A percentile compares a stretch with the other conserved stretches of the same genome.
These are phyloP conservation scores for Myripristis jacobus DNA, from an alignment of 2,797 vertebrate species.

Conservation along the genomic window DNA sequence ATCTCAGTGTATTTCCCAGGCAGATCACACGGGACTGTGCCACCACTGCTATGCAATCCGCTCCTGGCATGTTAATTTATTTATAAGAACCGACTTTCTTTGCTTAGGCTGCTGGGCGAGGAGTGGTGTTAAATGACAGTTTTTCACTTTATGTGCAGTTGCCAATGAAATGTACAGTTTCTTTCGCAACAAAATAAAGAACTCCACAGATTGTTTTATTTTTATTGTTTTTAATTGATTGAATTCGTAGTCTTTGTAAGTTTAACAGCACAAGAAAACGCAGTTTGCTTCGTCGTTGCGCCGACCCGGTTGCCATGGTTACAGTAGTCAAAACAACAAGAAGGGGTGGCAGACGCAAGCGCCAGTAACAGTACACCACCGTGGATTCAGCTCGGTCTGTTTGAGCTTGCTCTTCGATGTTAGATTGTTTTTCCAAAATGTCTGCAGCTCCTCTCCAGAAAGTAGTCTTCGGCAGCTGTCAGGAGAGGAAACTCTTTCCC, in stretches of 20 bases:
- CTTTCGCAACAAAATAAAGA: slow-evolving; percentile 59
- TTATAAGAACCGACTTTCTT: slow-evolving; percentile 21
- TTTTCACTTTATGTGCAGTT: slow-evolving; percentile 31
- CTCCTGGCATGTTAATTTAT: slow-evolving; percentile 54
- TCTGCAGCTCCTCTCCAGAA: not conserved
- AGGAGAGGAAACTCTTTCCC: slow-evolving; percentile 81
- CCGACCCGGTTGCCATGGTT: slow-evolving; percentile 52
- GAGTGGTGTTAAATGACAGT: slow-evolving; percentile 15
- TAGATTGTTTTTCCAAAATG: slow-evolving; percentile 7
- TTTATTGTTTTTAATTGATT: not conserved
- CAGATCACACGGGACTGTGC: slow-evolving; percentile 26
- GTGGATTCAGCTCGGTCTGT: too few relatives aligned
- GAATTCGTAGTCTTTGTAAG: not conserved
- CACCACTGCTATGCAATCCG: slow-evolving; percentile 23
- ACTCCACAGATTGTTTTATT: slow-evolving; percentile 17
- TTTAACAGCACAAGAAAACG: not conserved
- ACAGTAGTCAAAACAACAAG: slow-evolving; percentile 43
- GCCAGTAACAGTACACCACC: slow-evolving; percentile 1
- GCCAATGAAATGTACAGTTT: slow-evolving; percentile 31
- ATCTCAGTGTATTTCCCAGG: slow-evolving; percentile 9
- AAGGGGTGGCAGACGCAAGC: slow-evolving; percentile 6
- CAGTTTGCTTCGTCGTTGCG: not conserved
- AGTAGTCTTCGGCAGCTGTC: slow-evolving; percentile 81
- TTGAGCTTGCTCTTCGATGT: accelerated
- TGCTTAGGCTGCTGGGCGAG: not conserved